These are phyloP conservation scores for Maconellicoccus hirsutus DNA, from an alignment of 1,140 invertebrate genomes.

Conservation along the genomic window DNA sequence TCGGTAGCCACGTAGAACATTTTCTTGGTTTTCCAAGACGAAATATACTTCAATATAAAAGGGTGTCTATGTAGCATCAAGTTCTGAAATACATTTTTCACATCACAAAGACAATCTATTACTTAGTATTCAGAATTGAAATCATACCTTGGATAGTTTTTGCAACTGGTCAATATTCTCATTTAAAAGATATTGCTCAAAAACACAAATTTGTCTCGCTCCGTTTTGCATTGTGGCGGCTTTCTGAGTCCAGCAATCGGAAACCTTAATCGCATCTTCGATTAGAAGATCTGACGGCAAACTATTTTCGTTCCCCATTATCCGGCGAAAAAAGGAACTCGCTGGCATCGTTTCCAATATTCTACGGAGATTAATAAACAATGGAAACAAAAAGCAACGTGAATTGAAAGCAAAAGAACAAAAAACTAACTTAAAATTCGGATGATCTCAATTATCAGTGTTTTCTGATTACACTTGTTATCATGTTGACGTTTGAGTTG, in stretches of 20 bases:
- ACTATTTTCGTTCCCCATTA: background rate
- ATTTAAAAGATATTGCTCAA: background rate
- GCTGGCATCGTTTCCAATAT: too few species aligned
- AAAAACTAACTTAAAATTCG: too few species aligned
- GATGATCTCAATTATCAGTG: too few species aligned
- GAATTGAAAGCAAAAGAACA: too few species aligned
- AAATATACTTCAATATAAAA: slow-evolving; percentile 62
- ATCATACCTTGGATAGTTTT: background rate
- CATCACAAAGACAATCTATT: background rate
- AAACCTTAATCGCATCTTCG: background rate
- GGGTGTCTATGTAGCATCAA: slow-evolving; percentile 68
- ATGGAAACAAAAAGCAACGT: too few species aligned
- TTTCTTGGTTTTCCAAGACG: slow-evolving; percentile 61
- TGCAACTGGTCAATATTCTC: background rate
- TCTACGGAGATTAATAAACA: too few species aligned
- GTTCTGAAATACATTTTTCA: slow-evolving; percentile 43
- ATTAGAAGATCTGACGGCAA: background rate
- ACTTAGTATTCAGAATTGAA: background rate
- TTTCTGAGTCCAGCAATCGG: background rate
- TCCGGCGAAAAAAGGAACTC: background rate
- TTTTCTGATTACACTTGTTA: too few species aligned
- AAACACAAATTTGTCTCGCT: background rate
- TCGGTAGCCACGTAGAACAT: slow-evolving; percentile 59
- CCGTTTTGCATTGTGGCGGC: background rate
- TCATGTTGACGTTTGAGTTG: too few species aligned